Percentiles rank a stretch among this genome's conserved stretches.
phyloP scores from a whole-genome alignment of 2,888 invertebrate genomes.

The Ferdinandea cuprea region DNA sequence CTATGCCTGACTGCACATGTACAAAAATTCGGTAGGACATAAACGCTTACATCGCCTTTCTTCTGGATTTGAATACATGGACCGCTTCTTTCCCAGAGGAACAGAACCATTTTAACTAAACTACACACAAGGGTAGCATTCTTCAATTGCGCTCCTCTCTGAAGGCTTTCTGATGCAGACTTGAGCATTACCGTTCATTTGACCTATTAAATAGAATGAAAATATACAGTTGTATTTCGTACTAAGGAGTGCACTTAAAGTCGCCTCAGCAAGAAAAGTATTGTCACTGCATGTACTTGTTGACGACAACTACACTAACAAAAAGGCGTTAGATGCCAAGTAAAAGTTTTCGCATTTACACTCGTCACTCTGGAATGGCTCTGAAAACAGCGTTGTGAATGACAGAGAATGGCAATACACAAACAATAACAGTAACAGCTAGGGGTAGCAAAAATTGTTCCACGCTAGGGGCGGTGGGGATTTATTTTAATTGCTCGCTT shows the following conservation, averaged over 20 bases:
- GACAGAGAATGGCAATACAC: slow-evolving; percentile 45
- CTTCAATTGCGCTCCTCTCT: slow-evolving; percentile 6
- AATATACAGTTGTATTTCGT: slow-evolving; percentile 61
- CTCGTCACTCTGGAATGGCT: slow-evolving; percentile 29
- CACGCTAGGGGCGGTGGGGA: slow-evolving; percentile 47
- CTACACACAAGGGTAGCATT: slow-evolving; percentile 39
- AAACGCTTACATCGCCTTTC: neutral
- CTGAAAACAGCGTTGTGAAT: slow-evolving; percentile 24
- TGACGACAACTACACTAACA: slow-evolving; percentile 49
- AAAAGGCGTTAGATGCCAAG: slow-evolving; percentile 51
- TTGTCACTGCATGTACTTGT: slow-evolving; percentile 63
- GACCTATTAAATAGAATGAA: slow-evolving; percentile 69
- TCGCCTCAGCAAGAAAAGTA: slow-evolving; percentile 43
- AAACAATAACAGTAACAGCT: slow-evolving; percentile 62
- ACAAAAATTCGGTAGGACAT: slow-evolving; percentile 22
- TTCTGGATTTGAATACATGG: neutral
- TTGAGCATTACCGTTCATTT: slow-evolving; percentile 47
- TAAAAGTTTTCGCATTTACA: slow-evolving; percentile 69
- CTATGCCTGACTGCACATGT: neutral
- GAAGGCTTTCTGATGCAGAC: slow-evolving; percentile 11
- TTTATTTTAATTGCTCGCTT: slow-evolving; percentile 74
- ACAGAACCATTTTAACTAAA: slow-evolving; percentile 4
- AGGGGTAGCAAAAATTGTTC: slow-evolving; percentile 40
- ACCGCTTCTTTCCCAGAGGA: neutral
- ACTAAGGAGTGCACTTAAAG: slow-evolving; percentile 58